Percentiles rank a stretch among this genome's conserved stretches.
These are phyloP conservation scores for Caenorhabditis imperialis DNA, from an alignment of 2,888 invertebrate species.

Conservation along the genomic window DNA sequence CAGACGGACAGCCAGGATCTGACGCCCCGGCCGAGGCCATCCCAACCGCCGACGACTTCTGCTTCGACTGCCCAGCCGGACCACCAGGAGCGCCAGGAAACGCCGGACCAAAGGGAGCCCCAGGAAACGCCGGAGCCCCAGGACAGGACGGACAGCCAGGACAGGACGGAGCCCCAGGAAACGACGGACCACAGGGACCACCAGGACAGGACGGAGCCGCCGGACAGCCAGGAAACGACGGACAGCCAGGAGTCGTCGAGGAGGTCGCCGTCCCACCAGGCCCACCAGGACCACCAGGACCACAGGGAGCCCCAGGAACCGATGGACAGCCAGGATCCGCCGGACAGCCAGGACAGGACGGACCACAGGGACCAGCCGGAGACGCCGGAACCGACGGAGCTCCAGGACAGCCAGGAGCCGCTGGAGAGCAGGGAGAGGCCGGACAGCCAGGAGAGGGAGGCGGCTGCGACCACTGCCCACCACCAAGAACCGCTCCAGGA, in stretches of 20 bases:
- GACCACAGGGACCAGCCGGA: conserved; percentile 63
- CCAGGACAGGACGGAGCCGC: conserved; percentile 66
- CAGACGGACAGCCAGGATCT: conserved; percentile 71
- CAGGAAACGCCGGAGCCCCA: conserved; percentile 57
- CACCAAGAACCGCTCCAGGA: conserved; percentile 68
- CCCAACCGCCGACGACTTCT: conserved; percentile 65
- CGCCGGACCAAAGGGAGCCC: conserved; percentile 67
- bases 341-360: conserved; percentile 64
- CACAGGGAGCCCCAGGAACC: conserved; percentile 60
- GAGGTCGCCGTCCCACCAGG: conserved; percentile 58
- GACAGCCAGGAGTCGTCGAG: conserved; percentile 65
- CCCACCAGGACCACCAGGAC: conserved; percentile 65
- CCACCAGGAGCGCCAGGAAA: conserved; percentile 70
- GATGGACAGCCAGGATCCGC: conserved; percentile 60
- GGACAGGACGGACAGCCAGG: conserved; percentile 66
- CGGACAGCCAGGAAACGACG: conserved; percentile 66
- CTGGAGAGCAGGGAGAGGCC: conserved; percentile 58
- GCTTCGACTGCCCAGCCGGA: conserved; percentile 68
- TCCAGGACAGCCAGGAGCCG: conserved; percentile 61
- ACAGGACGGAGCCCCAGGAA: conserved; percentile 62
- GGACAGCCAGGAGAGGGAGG: conserved; percentile 64
- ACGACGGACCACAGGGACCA: conserved; percentile 64
- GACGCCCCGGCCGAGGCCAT: conserved; percentile 65
- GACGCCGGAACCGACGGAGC: conserved; percentile 59
- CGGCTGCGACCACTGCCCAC: conserved; percentile 67